These are phyloP conservation scores for Zaprionus davidi DNA, from an alignment of 1,140 invertebrate species.

Conservation along the genomic window DNA sequence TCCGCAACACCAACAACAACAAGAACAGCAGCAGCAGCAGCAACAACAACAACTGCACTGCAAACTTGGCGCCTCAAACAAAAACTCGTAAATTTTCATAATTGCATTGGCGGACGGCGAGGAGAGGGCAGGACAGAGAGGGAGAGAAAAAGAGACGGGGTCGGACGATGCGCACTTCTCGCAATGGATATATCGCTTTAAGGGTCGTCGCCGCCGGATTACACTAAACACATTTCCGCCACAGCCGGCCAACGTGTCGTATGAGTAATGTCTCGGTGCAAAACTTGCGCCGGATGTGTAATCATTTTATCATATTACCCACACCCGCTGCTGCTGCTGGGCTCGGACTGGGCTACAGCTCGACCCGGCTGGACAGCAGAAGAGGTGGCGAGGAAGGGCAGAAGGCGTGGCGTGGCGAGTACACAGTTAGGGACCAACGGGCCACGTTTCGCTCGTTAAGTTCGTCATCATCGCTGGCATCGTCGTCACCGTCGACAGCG, in stretches of 20 bases:
- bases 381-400: neutral
- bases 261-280: constrained; percentile 80
- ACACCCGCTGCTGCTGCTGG: constrained; percentile 3
- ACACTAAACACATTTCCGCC: constrained; percentile 79
- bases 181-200: constrained; percentile 43
- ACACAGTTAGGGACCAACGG: constrained; percentile 31
- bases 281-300: constrained; percentile 78
- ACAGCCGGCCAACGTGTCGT: constrained; percentile 68
- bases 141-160: neutral
- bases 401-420: neutral
- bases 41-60: constrained; percentile 29
- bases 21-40: constrained; percentile 29
- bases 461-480: constrained; percentile 53
- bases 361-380: constrained; percentile 2
- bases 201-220: constrained; percentile 56
- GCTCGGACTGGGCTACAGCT: neutral
- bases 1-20: constrained; percentile 40
- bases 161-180: constrained; percentile 36
- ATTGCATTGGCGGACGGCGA: constrained; percentile 56
- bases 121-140: neutral
- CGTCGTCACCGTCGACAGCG: constrained; percentile 49
- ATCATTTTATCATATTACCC: constrained; percentile 81
- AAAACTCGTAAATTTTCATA: constrained; percentile 81
- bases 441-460: constrained; percentile 69
- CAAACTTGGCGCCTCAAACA: constrained; percentile 48